phyloP scores from a whole-genome alignment of 2,113 vertebrate species.

The Terrapene triunguis region DNA sequence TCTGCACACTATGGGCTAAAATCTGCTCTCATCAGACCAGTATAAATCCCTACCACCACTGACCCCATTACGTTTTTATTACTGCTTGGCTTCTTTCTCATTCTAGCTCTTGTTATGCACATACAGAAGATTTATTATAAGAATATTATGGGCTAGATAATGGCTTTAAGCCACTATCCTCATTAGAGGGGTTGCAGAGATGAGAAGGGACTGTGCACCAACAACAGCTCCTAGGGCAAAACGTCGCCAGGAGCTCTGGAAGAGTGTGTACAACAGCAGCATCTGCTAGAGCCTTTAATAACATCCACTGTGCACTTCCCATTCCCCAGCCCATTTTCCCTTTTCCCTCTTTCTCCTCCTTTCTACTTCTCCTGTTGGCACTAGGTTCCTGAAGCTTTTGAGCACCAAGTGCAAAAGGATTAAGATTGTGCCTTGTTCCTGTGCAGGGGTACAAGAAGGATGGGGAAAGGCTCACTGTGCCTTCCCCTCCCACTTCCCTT shows the following conservation, averaged over 20 bases:
- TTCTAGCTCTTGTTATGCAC: not conserved
- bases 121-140: not conserved
- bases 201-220: not conserved
- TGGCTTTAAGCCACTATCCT: not conserved
- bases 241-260: not conserved
- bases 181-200: not conserved
- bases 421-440: not conserved
- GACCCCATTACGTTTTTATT: not conserved
- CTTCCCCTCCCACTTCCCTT: not conserved
- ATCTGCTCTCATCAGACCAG: not conserved
- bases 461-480: not conserved
- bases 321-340: not conserved
- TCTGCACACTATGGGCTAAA: not conserved
- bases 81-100: not conserved
- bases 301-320: not conserved
- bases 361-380: not conserved
- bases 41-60: not conserved
- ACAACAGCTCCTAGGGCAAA: not conserved
- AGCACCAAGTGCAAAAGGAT: not conserved
- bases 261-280: not conserved
- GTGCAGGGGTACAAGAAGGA: not conserved
- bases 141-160: not conserved
- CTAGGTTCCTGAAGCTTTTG: not conserved
- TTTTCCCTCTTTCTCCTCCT: not conserved
- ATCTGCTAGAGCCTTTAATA: not conserved